These are phyloP conservation scores for Galerucella pusilla DNA, from an alignment of 2,888 invertebrate genomes.

Conservation along the genomic window DNA sequence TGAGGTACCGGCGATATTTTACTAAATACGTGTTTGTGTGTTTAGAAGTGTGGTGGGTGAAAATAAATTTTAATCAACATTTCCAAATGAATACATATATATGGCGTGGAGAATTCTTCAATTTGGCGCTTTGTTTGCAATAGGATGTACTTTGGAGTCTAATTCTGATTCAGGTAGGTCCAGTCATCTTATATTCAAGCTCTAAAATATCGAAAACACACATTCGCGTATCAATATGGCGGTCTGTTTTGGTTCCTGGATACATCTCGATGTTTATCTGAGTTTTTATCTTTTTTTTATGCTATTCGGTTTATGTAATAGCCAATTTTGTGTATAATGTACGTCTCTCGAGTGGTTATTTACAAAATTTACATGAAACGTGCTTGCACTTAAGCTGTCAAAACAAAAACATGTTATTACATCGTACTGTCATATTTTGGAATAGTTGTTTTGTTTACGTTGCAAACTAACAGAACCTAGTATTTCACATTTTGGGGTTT, in stretches of 20 bases:
- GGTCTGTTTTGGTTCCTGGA: constrained; percentile 51
- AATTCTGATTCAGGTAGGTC: constrained; percentile 45
- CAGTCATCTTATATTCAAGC: constrained; percentile 21
- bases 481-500: constrained; percentile 20
- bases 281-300: constrained; percentile 8
- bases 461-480: constrained; percentile 22
- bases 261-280: constrained; percentile 35
- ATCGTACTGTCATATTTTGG: constrained; percentile 44
- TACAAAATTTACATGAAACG: constrained; percentile 19
- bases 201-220: constrained; percentile 43
- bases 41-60: constrained; percentile 58
- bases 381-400: constrained; percentile 45
- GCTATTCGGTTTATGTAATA: constrained; percentile 25
- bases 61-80: constrained; percentile 60
- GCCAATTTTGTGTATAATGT: constrained; percentile 8
- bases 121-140: constrained; percentile 74
- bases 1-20: constrained; percentile 66
- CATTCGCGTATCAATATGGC: constrained; percentile 56
- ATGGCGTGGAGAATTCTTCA: constrained; percentile 83
- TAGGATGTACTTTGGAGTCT: constrained; percentile 63
- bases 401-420: constrained; percentile 46
- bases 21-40: constrained; percentile 63
- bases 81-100: constrained; percentile 77
- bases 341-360: constrained; percentile 6
- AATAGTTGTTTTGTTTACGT: constrained; percentile 43